phyloP scores from a whole-genome alignment of 2,888 invertebrate species.

The Agriopis marginaria region DNA sequence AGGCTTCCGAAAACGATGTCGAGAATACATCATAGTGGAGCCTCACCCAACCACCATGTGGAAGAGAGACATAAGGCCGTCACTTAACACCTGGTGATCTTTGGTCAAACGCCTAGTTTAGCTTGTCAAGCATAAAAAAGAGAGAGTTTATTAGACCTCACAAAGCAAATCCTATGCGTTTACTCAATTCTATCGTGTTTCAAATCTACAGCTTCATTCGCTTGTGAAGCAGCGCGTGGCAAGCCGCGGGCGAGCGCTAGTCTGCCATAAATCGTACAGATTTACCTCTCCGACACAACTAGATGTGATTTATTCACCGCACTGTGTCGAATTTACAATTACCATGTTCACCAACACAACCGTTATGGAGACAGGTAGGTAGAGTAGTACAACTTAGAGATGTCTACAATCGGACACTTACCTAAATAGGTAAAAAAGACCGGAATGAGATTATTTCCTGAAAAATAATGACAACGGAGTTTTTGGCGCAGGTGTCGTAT shows the following conservation, averaged over 20 bases:
- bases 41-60: no score
- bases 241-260: constrained; percentile 49
- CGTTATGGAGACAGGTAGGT: constrained; percentile 60
- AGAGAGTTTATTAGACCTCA: no score
- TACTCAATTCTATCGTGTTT: constrained; percentile 13
- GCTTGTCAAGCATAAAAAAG: no score
- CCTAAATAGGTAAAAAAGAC: no score
- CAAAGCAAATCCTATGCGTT: neutral
- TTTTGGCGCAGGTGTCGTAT: no score
- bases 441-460: no score
- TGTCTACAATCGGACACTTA: constrained; percentile 15
- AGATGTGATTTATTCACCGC: constrained; percentile 77
- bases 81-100: no score
- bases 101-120: no score
- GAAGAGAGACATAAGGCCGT: no score
- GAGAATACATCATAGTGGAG: no score
- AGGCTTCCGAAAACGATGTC: no score
- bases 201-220: constrained; percentile 41
- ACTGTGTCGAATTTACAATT: constrained; percentile 82
- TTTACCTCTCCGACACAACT: constrained; percentile 70
- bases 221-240: constrained; percentile 26
- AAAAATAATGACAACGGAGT: no score
- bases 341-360: constrained; percentile 66
- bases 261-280: constrained; percentile 74
- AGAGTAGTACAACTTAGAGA: constrained; percentile 6